Base-by-base conservation (phyloP, 2,113 vertebrate species). In the Symphodus melops region DNA sequence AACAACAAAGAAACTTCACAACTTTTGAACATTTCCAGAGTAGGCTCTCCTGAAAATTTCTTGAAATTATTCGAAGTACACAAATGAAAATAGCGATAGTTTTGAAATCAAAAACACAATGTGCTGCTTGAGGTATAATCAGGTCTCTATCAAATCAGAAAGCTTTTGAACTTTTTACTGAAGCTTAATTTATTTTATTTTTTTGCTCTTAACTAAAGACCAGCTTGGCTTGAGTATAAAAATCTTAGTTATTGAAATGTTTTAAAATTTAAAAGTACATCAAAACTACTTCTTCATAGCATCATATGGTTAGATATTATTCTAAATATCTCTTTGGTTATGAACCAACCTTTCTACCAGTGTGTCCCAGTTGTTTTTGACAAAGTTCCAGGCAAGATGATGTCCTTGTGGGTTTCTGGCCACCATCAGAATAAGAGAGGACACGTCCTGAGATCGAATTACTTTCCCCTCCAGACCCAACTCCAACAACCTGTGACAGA, bases 321-420 rank as follows among this genome's bases (percentile, higher is more conserved):
- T 28, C 17, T 41, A n/a, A 54, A 3, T 46, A 14, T 67, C 20
- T 53, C 10, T 12, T 16, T 37, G 53, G 28, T 70, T 8, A 44
- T 57, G 19, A 44, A 91, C 93, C 55, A 28, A 95, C 94, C 91
- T 95, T 37, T 93, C 63, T 74, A 95, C 92, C 33, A 95, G 77
- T 16, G 75, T 83, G 57, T 88, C 71, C 94, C 94, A 95, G 84
- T 95, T 90, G 53, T 88, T 92, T 72, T 94, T 94, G 33, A 94
- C 91, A 89, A 93, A 94, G 71, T 90, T 79, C 94, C 94, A 95
- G 14, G 94, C 89, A 0, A 95, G 77, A 17, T 86, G 75, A 82
- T 92, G 87, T 78, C 94, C 94, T 7, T 1, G 71, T 1, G 92
- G 89, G 64, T 95, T 94, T 21, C 88, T 89, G 65, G 93, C 92